Evolutionary conservation across 1,140 invertebrate genomes (phyloP).

Genomic region (Lordiphosa collinella): DNA sequence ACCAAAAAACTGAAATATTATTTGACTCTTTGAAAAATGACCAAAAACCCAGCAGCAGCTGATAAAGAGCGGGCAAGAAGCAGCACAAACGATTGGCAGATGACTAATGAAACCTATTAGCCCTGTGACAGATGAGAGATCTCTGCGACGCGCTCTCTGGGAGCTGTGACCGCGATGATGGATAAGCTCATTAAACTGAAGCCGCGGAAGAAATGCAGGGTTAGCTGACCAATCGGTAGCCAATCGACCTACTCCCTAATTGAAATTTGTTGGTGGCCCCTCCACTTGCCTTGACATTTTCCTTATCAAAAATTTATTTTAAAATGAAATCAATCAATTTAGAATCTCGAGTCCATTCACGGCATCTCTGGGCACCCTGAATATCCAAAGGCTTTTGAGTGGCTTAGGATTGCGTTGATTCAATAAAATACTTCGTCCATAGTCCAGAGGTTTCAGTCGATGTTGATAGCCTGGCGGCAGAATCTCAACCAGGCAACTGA

Average conservation of each 20-base stretch:
- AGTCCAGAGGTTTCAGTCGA: not conserved
- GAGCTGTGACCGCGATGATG: slow-evolving; percentile 54
- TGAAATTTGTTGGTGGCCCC: slow-evolving; percentile 60
- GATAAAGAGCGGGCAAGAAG: slow-evolving; percentile 19
- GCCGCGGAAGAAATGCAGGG: slow-evolving; percentile 13
- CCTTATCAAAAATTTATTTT: slow-evolving; percentile 40
- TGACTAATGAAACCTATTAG: slow-evolving; percentile 78
- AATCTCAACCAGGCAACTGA: slow-evolving; percentile 1
- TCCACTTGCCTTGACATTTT: slow-evolving; percentile 36
- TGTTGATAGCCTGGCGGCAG: not conserved
- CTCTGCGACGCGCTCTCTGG: slow-evolving; percentile 11
- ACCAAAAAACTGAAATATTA: slow-evolving; percentile 20
- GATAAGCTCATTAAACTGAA: slow-evolving; percentile 72
- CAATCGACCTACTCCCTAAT: slow-evolving; percentile 46
- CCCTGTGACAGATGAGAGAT: slow-evolving; percentile 65
- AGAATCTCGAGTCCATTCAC: slow-evolving; percentile 14
- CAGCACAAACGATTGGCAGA: slow-evolving; percentile 42
- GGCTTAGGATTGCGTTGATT: not conserved
- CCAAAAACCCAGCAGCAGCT: slow-evolving; percentile 30
- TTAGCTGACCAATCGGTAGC: slow-evolving; percentile 44
- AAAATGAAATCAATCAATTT: slow-evolving; percentile 33
- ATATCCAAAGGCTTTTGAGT: slow-evolving; percentile 3
- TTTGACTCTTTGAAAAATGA: slow-evolving; percentile 56
- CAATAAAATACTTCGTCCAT: not conserved
- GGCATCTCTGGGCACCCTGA: slow-evolving; percentile 16